Conservation (phyloP, 2,888 invertebrate genomes). For the Tipula unca region DNA sequence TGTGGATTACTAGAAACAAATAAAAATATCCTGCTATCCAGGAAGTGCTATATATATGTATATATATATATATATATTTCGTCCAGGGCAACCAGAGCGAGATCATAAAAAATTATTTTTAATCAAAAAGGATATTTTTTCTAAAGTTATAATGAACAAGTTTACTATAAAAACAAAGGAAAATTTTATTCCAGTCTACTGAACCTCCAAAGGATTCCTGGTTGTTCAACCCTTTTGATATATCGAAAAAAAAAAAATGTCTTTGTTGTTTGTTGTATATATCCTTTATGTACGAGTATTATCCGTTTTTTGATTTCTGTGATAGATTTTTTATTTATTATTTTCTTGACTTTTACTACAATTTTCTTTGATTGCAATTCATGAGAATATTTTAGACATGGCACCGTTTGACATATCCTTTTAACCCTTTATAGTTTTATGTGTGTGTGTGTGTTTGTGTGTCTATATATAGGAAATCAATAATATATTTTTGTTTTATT, state of each 20-base stretch:
- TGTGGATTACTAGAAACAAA: not conserved
- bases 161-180: not conserved
- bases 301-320: not conserved
- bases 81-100: not conserved
- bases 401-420: not conserved
- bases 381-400: not conserved
- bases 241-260: not conserved
- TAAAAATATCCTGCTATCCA: not conserved
- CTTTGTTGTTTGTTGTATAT: not conserved
- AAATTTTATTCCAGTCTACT: not conserved
- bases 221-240: conserved; percentile 8
- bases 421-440: not conserved
- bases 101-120: not conserved
- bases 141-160: not conserved
- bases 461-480: not conserved
- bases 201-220: not conserved
- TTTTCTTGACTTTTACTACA: not conserved
- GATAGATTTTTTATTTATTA: not conserved
- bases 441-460: not conserved
- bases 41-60: too few relatives aligned
- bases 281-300: not conserved
- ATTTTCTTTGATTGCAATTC: not conserved
- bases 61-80: too few relatives aligned
- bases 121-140: not conserved
- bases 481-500: not conserved